A percentile compares a stretch with the other conserved stretches of the same genome.
These are phyloP conservation scores for Pelagia noctiluca DNA, from an alignment of 30 jellyfish, hydroid and myxozoan species.

Conservation along the genomic window DNA sequence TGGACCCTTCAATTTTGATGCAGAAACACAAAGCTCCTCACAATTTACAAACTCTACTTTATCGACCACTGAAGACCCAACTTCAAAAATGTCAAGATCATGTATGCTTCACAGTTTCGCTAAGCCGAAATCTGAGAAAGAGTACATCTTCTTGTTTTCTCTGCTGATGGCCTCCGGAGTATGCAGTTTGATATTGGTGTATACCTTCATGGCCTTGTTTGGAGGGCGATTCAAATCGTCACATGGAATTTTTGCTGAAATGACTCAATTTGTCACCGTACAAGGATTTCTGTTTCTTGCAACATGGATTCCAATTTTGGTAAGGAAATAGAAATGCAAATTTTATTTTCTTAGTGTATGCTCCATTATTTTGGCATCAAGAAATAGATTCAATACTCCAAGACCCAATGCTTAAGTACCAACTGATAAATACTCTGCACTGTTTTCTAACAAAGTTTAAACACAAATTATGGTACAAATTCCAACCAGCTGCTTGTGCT, in stretches of 20 bases:
- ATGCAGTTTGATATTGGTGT: conserved; percentile 47
- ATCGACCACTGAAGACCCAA: neutral
- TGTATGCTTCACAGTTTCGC: conserved; percentile 65
- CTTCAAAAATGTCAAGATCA: neutral
- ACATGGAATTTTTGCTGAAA: conserved; percentile 45
- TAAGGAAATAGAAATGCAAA: neutral
- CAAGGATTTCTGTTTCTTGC: conserved; percentile 67
- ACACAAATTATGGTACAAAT: no score
- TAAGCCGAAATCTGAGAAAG: conserved; percentile 57
- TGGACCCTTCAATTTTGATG: conserved; percentile 54
- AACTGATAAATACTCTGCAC: no score
- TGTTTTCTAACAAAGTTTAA: no score
- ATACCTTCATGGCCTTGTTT: conserved; percentile 19
- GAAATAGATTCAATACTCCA: neutral
- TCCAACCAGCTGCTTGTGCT: no score
- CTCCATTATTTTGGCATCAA: neutral
- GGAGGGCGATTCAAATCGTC: conserved; percentile 50
- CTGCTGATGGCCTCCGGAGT: conserved; percentile 75
- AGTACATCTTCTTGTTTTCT: conserved; percentile 51
- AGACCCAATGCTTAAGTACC: no score
- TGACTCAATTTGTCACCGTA: conserved; percentile 47
- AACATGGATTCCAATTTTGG: conserved; percentile 70
- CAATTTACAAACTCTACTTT: neutral
- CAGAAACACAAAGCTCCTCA: neutral
- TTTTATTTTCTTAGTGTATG: neutral